Percentiles rank a stretch among this genome's conserved stretches.
Evolutionary conservation across 92 coral and sea anemone genomes (phyloP).

Genomic region (Epizoanthus fatuus): DNA sequence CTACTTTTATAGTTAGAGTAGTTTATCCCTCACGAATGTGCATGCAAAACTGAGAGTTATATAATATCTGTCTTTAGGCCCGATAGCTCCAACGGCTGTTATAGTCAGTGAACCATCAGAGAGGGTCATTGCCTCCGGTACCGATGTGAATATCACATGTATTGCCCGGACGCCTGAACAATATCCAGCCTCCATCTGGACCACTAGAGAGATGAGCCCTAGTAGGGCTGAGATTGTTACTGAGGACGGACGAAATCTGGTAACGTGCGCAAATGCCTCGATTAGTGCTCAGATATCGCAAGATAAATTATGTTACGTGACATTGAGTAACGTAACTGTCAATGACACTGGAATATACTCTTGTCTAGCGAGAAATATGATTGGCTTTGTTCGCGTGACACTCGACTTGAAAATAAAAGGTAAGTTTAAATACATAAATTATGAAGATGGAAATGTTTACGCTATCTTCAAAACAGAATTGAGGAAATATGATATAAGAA

Average conservation of each 20-base stretch:
- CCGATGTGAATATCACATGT: conserved; percentile 38
- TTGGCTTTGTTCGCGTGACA: neutral
- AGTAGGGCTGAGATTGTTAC: neutral
- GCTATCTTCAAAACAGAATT: no score
- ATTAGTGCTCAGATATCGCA: neutral
- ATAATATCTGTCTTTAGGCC: conserved; percentile 16
- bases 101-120: conserved; percentile 11
- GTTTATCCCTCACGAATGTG: no score
- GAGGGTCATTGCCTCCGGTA: conserved; percentile 9
- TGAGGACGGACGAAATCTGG: neutral
- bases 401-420: conserved; percentile 32
- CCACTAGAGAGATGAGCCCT: neutral
- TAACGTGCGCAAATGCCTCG: neutral
- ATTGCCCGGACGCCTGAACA: neutral
- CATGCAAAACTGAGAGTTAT: no score
- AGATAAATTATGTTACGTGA: neutral
- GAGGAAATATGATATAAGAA: no score
- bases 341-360: conserved; percentile 43
- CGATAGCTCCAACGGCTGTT: conserved; percentile 7
- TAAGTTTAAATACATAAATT: neutral
- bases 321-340: conserved; percentile 23
- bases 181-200: conserved; percentile 39
- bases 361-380: conserved; percentile 17
- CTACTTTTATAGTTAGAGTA: no score
- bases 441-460: neutral